A percentile compares a stretch with the other conserved stretches of the same genome.
Conservation (phyloP, 2,113 vertebrate genomes). For the Trochalopteron elliotii region DNA sequence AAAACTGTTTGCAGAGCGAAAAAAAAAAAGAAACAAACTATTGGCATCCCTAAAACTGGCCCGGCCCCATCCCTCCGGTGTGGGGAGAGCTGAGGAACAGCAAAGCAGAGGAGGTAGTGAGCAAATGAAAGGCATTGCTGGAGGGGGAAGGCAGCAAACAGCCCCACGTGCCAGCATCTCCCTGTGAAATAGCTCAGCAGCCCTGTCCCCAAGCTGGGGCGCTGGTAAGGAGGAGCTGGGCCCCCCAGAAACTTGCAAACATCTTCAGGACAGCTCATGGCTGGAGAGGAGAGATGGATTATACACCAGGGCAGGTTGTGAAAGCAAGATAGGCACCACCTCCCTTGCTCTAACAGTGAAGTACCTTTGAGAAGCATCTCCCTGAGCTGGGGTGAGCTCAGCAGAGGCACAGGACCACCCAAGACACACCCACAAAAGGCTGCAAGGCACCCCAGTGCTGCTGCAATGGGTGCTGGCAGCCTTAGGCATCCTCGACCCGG, state of each 20-base stretch:
- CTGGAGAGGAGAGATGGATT: not conserved
- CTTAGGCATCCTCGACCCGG: rapidly evolving
- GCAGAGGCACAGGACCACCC: not conserved
- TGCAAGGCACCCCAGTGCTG: not conserved
- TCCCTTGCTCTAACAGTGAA: not conserved
- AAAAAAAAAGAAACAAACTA: not conserved
- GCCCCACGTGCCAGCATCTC: conserved; percentile 30
- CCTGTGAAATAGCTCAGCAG: conserved; percentile 33
- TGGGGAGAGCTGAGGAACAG: not conserved
- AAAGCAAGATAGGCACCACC: not conserved
- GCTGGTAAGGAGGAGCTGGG: not conserved
- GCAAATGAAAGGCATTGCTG: not conserved
- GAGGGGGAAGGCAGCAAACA: not conserved
- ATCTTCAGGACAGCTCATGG: not conserved
- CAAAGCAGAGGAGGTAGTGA: not conserved
- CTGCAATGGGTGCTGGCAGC: not conserved
- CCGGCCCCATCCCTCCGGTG: not conserved
- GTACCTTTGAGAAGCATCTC: not conserved
- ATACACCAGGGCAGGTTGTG: not conserved
- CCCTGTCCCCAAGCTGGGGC: not conserved
- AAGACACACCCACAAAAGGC: not conserved
- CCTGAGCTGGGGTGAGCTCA: not conserved
- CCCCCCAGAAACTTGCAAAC: not conserved
- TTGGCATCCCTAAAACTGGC: not conserved
- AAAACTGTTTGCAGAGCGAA: not conserved